Evolutionary conservation across 1,140 invertebrate species (phyloP).

Genomic region (Zophobas atratus): DNA sequence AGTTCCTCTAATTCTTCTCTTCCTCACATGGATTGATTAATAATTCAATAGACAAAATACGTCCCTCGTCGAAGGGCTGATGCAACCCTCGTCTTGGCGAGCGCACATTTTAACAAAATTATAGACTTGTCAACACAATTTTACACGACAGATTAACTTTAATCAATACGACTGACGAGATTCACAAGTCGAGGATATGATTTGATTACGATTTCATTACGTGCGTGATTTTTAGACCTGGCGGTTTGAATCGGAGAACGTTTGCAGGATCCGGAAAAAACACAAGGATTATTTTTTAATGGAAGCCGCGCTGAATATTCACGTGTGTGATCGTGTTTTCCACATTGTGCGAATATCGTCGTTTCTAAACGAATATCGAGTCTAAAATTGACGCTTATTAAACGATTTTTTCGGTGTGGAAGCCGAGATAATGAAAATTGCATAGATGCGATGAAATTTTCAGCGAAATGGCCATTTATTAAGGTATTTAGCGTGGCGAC

Average conservation of each 20-base stretch:
- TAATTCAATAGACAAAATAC: constrained; percentile 43
- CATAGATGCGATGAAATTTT: no score
- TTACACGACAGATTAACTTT: constrained; percentile 45
- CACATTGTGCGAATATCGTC: no score
- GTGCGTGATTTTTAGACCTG: constrained; percentile 12
- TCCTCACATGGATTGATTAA: constrained; percentile 43
- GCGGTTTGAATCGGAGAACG: constrained; percentile 4
- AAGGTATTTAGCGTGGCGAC: no score
- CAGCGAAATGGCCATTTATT: no score
- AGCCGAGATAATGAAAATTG: no score
- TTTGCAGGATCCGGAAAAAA: background rate
- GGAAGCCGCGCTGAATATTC: background rate
- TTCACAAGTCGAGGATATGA: constrained; percentile 43
- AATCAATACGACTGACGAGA: constrained; percentile 40
- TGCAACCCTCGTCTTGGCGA: constrained; percentile 30
- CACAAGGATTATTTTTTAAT: constrained; percentile 16
- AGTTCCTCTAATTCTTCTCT: constrained; percentile 17
- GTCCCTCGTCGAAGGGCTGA: constrained; percentile 12
- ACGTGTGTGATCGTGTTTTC: background rate
- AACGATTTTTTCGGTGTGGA: no score
- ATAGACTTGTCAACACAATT: constrained; percentile 46
- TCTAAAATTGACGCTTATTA: no score
- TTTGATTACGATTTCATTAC: constrained; percentile 38
- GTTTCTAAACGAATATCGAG: no score
- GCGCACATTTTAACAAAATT: constrained; percentile 46